A percentile compares a stretch with the other conserved stretches of the same genome.
These are phyloP conservation scores for Amblyjoppa fuscipennis DNA, from an alignment of 2,888 invertebrate species.

Conservation along the genomic window DNA sequence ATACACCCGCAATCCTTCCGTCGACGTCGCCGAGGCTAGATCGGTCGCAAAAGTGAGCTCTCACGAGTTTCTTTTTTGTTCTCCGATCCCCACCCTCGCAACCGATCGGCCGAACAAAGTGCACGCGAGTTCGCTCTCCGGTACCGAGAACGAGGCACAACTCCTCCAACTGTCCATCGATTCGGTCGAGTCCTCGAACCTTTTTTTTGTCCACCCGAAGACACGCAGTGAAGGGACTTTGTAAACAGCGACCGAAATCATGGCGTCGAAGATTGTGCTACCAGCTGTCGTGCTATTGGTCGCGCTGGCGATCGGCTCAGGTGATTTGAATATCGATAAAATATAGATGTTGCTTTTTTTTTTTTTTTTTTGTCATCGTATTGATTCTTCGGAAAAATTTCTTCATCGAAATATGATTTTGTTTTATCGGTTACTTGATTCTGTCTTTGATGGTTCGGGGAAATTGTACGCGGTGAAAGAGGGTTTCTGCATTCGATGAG, in stretches of 20 bases:
- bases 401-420: background rate
- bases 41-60: slow-evolving; percentile 55
- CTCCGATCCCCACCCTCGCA: background rate
- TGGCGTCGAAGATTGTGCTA: slow-evolving; percentile 62
- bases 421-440: background rate
- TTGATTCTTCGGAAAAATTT: background rate
- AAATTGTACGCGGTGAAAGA: too few species aligned
- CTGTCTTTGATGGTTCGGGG: too few species aligned
- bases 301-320: slow-evolving; percentile 73
- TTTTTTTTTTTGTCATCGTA: slow-evolving; percentile 19
- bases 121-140: slow-evolving; percentile 11
- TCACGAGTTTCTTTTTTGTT: slow-evolving; percentile 11
- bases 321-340: slow-evolving; percentile 67
- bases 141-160: background rate
- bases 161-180: background rate
- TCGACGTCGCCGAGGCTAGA: slow-evolving; percentile 64
- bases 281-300: slow-evolving; percentile 70
- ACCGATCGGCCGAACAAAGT: background rate
- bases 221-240: slow-evolving; percentile 62
- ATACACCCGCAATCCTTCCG: slow-evolving; percentile 65
- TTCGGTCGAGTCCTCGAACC: slow-evolving; percentile 5
- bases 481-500: too few species aligned
- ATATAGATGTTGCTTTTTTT: too few species aligned
- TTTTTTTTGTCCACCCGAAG: background rate
- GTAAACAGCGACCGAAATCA: slow-evolving; percentile 64